A percentile compares a stretch with the other conserved stretches of the same genome.
These are phyloP conservation scores for Montipora foliosa DNA, from an alignment of 64 coral and sea anemone species.

Conservation along the genomic window DNA sequence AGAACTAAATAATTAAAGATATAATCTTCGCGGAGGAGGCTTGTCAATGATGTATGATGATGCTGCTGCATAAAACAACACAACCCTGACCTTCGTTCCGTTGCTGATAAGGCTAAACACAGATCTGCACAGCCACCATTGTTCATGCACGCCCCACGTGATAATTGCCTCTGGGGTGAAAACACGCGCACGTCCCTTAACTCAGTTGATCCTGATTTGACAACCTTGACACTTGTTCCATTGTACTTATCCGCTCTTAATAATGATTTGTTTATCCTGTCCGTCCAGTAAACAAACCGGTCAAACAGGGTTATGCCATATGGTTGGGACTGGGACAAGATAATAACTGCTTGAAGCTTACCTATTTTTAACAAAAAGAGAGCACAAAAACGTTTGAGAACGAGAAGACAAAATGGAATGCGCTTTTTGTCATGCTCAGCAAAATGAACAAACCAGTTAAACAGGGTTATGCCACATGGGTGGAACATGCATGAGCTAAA, in stretches of 20 bases:
- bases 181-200: constrained; percentile 73
- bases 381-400: background rate
- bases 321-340: background rate
- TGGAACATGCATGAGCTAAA: background rate
- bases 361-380: background rate
- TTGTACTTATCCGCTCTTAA: constrained; percentile 58
- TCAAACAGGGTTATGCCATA: constrained; percentile 40
- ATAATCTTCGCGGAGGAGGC: too few species aligned
- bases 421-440: too few species aligned
- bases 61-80: too few species aligned
- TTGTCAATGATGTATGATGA: too few species aligned
- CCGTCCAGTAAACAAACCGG: constrained; percentile 68
- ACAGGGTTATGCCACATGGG: constrained; percentile 21
- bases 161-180: constrained; percentile 62
- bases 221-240: background rate
- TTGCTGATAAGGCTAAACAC: constrained; percentile 75
- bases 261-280: background rate
- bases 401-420: too few species aligned
- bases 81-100: constrained; percentile 59
- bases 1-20: too few species aligned
- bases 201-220: background rate
- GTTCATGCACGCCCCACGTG: constrained; percentile 37
- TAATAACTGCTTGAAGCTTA: background rate
- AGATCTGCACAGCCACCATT: constrained; percentile 91
- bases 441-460: constrained; percentile 56